These are phyloP conservation scores for Nephotettix cincticeps DNA, from an alignment of 1,140 invertebrate species.

Conservation along the genomic window DNA sequence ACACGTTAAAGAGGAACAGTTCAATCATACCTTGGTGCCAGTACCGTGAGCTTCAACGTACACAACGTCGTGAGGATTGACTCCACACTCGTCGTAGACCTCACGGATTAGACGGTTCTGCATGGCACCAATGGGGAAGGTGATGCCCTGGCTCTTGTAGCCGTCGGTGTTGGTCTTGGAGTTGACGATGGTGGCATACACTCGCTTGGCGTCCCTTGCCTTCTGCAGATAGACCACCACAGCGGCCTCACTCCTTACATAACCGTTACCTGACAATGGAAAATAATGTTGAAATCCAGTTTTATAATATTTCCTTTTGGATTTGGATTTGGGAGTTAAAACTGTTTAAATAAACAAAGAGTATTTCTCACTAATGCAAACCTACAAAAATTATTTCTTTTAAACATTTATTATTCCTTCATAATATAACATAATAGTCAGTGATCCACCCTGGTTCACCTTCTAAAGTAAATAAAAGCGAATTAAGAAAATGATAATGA, in stretches of 20 bases:
- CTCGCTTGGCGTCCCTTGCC: slow-evolving; percentile 66
- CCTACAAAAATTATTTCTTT: no score
- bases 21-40: slow-evolving; percentile 73
- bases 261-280: slow-evolving; percentile 82
- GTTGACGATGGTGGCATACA: slow-evolving; percentile 85
- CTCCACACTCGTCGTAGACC: slow-evolving; percentile 75
- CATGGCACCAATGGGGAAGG: slow-evolving; percentile 83
- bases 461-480: no score
- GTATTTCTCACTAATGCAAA: no score
- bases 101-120: slow-evolving; percentile 85
- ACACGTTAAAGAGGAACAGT: background rate
- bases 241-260: slow-evolving; percentile 87
- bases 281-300: no score
- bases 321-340: no score
- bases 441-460: no score
- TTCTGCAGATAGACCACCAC: slow-evolving; percentile 82
- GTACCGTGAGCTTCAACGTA: slow-evolving; percentile 98
- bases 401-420: no score
- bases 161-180: slow-evolving; percentile 89
- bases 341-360: no score
- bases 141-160: slow-evolving; percentile 85
- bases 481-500: no score
- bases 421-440: no score
- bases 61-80: slow-evolving; percentile 77
- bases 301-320: no score